A percentile compares a stretch with the other conserved stretches of the same genome.
phyloP scores from a whole-genome alignment of 1,140 invertebrate genomes.

The Wasmannia auropunctata region DNA sequence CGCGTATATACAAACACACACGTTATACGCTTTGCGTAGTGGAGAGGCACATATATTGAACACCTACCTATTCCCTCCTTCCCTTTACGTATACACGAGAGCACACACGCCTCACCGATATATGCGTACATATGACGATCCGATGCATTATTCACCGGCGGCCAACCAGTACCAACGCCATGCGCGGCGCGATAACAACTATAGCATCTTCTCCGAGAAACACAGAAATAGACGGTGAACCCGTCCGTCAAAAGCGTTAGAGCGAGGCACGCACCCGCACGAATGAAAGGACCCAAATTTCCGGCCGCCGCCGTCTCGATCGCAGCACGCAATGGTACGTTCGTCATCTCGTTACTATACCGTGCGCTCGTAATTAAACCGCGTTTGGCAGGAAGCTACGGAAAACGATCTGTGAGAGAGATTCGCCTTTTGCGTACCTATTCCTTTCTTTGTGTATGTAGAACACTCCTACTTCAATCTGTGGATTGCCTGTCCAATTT shows the following conservation, averaged over 20 bases:
- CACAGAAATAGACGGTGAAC: conserved; percentile 48
- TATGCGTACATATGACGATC: conserved; percentile 16
- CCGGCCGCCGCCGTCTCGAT: conserved; percentile 12
- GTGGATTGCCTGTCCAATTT: not conserved
- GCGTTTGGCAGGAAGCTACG: not conserved
- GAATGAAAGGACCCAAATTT: conserved; percentile 43
- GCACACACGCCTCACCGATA: conserved; percentile 13
- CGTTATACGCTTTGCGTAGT: not conserved
- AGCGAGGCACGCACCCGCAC: not conserved
- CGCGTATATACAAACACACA: not conserved
- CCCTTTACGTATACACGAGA: not conserved
- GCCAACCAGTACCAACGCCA: conserved; percentile 36
- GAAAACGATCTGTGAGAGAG: not conserved
- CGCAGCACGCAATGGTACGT: not conserved
- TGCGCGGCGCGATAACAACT: conserved; percentile 56
- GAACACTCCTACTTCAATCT: not conserved
- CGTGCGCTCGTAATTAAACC: not conserved
- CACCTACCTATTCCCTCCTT: not conserved
- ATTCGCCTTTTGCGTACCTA: not conserved
- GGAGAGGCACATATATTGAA: not conserved
- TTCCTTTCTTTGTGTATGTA: not conserved
- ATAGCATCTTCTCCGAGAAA: conserved; percentile 53
- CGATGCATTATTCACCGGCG: conserved; percentile 49
- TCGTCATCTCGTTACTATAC: not conserved
- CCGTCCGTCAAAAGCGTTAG: conserved; percentile 39